Conservation (phyloP, 2,888 invertebrate species). For the Apoderus coryli region DNA sequence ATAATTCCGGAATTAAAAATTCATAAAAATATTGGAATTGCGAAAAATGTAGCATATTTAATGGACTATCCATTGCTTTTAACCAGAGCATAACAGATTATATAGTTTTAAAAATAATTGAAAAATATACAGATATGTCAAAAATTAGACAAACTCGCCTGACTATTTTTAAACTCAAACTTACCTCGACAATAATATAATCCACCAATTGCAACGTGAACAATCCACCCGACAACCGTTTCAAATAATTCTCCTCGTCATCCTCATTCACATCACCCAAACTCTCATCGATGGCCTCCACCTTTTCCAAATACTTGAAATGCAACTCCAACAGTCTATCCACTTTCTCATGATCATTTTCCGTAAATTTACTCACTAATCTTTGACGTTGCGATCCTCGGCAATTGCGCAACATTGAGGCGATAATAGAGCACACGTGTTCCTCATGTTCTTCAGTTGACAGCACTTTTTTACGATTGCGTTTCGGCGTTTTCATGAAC, state of each 20-base stretch:
- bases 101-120: too few species aligned
- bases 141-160: too few species aligned
- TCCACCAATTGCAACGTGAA: slow-evolving; percentile 92
- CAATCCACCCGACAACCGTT: slow-evolving; percentile 80
- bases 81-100: too few species aligned
- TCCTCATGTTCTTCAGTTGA: slow-evolving; percentile 88
- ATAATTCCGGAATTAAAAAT: too few species aligned
- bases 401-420: slow-evolving; percentile 86
- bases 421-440: slow-evolving; percentile 85
- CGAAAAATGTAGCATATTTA: not conserved
- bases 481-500: slow-evolving; percentile 97
- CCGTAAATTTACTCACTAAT: slow-evolving; percentile 87
- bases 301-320: slow-evolving; percentile 91
- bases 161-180: too few species aligned
- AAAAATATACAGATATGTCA: too few species aligned
- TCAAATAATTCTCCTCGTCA: slow-evolving; percentile 70
- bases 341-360: slow-evolving; percentile 97
- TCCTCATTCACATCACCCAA: slow-evolving; percentile 44
- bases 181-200: slow-evolving; percentile 67
- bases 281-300: slow-evolving; percentile 66
- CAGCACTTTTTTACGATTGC: slow-evolving; percentile 56
- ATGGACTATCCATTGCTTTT: not conserved
- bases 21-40: too few species aligned
- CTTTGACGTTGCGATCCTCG: slow-evolving; percentile 84
- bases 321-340: slow-evolving; percentile 92